These are phyloP conservation scores for Zootoca vivipara DNA, from an alignment of 2,113 vertebrate genomes.

Conservation along the genomic window DNA sequence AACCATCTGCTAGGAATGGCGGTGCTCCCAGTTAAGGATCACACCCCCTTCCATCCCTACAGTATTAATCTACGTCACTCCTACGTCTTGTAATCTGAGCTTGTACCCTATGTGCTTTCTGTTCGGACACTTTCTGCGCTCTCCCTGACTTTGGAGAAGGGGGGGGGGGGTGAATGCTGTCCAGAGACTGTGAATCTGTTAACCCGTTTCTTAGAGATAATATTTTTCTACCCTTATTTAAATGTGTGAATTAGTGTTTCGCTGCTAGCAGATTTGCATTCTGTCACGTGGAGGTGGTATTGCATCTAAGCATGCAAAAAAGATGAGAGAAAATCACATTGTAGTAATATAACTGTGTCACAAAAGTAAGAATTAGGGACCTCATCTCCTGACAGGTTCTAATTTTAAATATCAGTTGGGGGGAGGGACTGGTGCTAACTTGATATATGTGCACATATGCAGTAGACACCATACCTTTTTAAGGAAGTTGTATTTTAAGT, in stretches of 20 bases:
- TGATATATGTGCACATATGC: neutral
- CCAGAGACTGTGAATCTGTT: too few species aligned
- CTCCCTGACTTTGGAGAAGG: too few species aligned
- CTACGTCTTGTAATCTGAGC: too few species aligned
- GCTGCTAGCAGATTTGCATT: neutral
- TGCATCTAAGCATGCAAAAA: neutral
- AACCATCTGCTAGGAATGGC: too few species aligned
- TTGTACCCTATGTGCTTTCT: too few species aligned
- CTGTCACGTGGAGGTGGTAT: neutral
- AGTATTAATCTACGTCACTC: too few species aligned
- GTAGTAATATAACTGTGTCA: neutral
- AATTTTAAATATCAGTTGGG: neutral
- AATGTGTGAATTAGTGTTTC: neutral
- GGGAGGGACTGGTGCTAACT: neutral
- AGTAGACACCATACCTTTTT: neutral
- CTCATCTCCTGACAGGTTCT: neutral
- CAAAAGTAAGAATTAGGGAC: neutral
- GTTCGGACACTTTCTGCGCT: too few species aligned
- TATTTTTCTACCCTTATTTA: conserved; percentile 8
- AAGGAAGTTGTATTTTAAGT: neutral
- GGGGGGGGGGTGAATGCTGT: too few species aligned
- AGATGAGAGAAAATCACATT: neutral
- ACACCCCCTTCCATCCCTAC: too few species aligned
- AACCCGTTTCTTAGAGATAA: neutral
- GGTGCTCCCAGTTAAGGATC: too few species aligned